phyloP scores from a whole-genome alignment of 92 coral and sea anemone genomes.

The Pocillopora grandis region DNA sequence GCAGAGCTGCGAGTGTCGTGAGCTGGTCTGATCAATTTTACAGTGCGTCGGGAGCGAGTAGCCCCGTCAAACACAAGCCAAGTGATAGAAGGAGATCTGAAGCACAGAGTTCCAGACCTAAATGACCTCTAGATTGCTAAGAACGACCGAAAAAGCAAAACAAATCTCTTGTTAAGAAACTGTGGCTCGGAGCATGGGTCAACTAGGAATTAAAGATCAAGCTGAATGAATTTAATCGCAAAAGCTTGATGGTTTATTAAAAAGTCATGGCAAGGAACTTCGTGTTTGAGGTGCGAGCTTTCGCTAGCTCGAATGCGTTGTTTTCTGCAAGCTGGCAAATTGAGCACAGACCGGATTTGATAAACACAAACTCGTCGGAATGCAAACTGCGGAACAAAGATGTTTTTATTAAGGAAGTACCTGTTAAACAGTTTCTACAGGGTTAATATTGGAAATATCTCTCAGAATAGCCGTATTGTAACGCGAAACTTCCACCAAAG shows the following conservation, averaged over 20 bases:
- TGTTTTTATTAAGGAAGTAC: slow-evolving; percentile 7
- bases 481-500: not conserved
- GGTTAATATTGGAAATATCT: slow-evolving; percentile 22
- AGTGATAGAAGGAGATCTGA: slow-evolving; percentile 73
- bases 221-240: slow-evolving; percentile 16
- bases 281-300: slow-evolving; percentile 5
- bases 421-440: slow-evolving; percentile 37
- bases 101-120: slow-evolving; percentile 77
- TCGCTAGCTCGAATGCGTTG: slow-evolving; percentile 14
- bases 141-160: not conserved
- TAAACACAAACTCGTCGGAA: slow-evolving; percentile 29
- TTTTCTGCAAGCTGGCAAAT: slow-evolving; percentile 28
- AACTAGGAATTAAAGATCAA: slow-evolving; percentile 38
- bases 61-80: slow-evolving; percentile 84
- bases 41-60: slow-evolving; percentile 66
- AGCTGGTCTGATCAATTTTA: slow-evolving; percentile 99
- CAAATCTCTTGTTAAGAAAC: not conserved
- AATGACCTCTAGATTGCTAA: slow-evolving; percentile 35
- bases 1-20: slow-evolving; percentile 89
- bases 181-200: slow-evolving; percentile 25
- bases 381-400: slow-evolving; percentile 26
- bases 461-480: not conserved
- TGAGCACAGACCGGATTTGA: slow-evolving; percentile 9
- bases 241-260: slow-evolving; percentile 23
- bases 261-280: slow-evolving; percentile 25